Evolutionary conservation across 2,113 vertebrate genomes (phyloP).

Genomic region (Tyto alba): DNA sequence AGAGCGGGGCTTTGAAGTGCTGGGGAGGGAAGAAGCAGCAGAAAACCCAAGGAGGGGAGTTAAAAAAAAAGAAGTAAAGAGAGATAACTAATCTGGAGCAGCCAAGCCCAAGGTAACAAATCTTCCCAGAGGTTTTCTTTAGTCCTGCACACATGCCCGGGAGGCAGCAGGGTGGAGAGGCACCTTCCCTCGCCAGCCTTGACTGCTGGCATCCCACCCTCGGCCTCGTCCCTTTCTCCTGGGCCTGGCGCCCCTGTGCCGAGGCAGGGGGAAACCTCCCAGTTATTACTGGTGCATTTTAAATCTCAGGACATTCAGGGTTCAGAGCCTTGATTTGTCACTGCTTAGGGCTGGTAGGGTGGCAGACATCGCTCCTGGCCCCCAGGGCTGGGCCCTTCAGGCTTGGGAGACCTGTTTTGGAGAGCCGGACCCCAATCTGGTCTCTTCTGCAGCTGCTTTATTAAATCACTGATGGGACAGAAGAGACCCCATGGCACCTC

Average conservation of each 20-base stretch:
- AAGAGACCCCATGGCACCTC: background rate
- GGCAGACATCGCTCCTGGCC: background rate
- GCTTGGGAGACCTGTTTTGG: background rate
- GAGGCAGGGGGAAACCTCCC: background rate
- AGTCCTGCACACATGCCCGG: rapidly evolving
- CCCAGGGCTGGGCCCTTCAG: background rate
- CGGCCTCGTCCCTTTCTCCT: background rate
- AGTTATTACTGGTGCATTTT: background rate
- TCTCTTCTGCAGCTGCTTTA: background rate
- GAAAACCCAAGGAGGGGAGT: background rate
- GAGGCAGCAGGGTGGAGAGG: background rate
- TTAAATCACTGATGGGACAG: rapidly evolving
- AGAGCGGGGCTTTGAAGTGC: background rate
- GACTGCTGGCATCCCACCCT: background rate
- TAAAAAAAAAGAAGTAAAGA: background rate
- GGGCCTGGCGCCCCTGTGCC: background rate
- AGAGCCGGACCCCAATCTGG: background rate
- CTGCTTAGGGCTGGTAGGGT: rapidly evolving
- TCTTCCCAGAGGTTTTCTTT: background rate
- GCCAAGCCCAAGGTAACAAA: background rate
- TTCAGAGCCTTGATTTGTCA: background rate
- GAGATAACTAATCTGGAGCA: background rate
- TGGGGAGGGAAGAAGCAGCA: background rate
- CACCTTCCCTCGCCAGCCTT: rapidly evolving
- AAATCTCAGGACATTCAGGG: rapidly evolving